Base-by-base conservation (phyloP, 2,113 vertebrate species). In the Todiramphus chloris region DNA sequence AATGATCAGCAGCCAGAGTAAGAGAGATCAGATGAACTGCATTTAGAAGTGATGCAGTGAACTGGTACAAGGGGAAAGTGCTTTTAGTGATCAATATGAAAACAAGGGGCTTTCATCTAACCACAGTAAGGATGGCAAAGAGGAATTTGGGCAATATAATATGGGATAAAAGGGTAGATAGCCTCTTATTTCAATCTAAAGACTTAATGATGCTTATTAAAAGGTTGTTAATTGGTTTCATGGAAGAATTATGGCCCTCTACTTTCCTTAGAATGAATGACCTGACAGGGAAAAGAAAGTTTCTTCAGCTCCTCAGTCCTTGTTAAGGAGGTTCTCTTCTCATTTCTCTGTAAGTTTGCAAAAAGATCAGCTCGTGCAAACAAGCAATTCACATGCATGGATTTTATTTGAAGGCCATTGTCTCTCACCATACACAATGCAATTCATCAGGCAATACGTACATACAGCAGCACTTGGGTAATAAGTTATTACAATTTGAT, bases 151-250 rank as follows among this genome's bases (percentile, higher is more conserved):
- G 94, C 94, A 94, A 97, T 76, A 93, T 75, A 95, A 97, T 96
- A 93, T 28, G 83, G 91, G 83, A 93, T 96, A 95, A 97, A 97
- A 97, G 96, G 77, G 73, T 33, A 85, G 83, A 87, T 87, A 87
- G 92, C 89, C 53, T 97, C 92, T 89, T 86, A 72, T 87, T 93
- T 88, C 94, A 96, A 93, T 91, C 91, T 93, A 94, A 97, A 96
- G 95, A 93, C 91, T 97, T 94, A 97, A 97, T 95, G 92, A 97
- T 75, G 91, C 94, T 98, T 97, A 95, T 97, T 98, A 97, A 98
- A 98, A 97, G 95, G 90, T 82, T 68, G 91, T 96, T 98, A 96
- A 70, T 94, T 87, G 93, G 58, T 90, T 90, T 95, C 77, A 56
- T 58, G 94, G 77, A 95, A 97, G 97, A 97, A 88, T 94, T 93